Evolutionary conservation across 2,797 vertebrate genomes (phyloP).

Genomic region (Characodon lateralis): DNA sequence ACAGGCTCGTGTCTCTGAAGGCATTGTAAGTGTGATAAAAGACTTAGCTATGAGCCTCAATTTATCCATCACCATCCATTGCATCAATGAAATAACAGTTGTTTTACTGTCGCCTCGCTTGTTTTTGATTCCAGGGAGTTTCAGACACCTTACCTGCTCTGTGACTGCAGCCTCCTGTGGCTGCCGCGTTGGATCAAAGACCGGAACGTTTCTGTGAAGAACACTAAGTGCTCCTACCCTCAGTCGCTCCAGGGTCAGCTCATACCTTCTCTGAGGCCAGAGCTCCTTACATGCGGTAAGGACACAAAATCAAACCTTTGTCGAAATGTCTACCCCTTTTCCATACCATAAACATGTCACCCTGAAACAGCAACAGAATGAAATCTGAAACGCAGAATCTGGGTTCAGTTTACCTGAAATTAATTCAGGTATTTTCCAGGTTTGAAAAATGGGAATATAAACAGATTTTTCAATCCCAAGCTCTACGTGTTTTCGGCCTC

Average conservation of each 20-base stretch:
- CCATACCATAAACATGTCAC: too few relatives aligned
- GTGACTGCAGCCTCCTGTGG: constrained; percentile 96
- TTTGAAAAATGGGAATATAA: too few relatives aligned
- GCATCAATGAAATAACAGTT: neutral
- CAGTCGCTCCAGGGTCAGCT: constrained; percentile 89
- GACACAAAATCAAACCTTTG: neutral
- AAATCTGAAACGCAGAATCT: too few relatives aligned
- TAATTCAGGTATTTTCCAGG: too few relatives aligned
- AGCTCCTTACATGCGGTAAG: constrained; percentile 93
- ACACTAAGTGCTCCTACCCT: constrained; percentile 92
- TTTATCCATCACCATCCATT: too few relatives aligned
- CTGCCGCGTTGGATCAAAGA: constrained; percentile 92
- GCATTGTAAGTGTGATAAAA: constrained; percentile 87
- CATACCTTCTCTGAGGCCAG: constrained; percentile 84
- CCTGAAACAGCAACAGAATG: neutral
- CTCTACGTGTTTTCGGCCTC: too few relatives aligned
- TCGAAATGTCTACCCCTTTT: too few relatives aligned
- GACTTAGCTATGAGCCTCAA: neutral
- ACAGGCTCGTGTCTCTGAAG: constrained; percentile 90
- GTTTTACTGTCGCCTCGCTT: neutral
- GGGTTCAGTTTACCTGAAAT: too few relatives aligned
- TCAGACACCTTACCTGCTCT: constrained; percentile 93
- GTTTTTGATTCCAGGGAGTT: constrained; percentile 85
- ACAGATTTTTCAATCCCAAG: too few relatives aligned
- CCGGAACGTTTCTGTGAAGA: constrained; percentile 86